Base-by-base conservation (phyloP, 2,888 invertebrate species). In the Rotaria macrura region DNA sequence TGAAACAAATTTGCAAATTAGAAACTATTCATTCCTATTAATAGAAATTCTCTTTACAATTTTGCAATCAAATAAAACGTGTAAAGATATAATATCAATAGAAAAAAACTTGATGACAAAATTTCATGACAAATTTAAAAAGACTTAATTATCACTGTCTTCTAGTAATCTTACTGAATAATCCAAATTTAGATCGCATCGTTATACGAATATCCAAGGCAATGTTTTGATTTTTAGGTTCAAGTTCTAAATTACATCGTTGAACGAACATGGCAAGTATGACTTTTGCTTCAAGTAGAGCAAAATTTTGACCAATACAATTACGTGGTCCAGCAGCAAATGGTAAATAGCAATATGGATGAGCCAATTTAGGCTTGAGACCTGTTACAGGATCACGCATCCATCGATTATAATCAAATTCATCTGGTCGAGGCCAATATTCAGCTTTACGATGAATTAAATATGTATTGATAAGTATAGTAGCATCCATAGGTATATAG, bases 351-450 rank as follows among this genome's bases (percentile, higher is more conserved):
- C 65, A 65, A 38, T 65, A 65, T 1, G 65, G 65, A 65, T 65
- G 65, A 20, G 65, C 65, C 34, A 65, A 65, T 65, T 65, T 65
- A 4, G 65, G 65, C 38, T 20, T 65, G 3, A 65, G 20, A 34
- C 65, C 65, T 65, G 65, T 65, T 2, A 6, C 14, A 14, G 65
- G 65, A 65, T 65, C 34, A 65, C 79, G 43, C 79, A 79, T 79
- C 79, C 79, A 79, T 79, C 79, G 43, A 2, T 25, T 79, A 43
- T 79, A 79, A 79, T 79, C 43, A 43, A 79, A 79, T 79, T 40
- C n/a, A 40, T 43, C 43, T n/a, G 79, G 79, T 17, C 43, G 43
- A 10, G 40, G 12, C 79, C 79, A 79, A 43, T 79, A 79, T 65
- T 43, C 25, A 38, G 25, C 25, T 43, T 40, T 9, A n/a, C 79